Percentiles rank a stretch among this genome's conserved stretches.
Conservation (phyloP, 2,113 vertebrate genomes). For the Bucco capensis region DNA sequence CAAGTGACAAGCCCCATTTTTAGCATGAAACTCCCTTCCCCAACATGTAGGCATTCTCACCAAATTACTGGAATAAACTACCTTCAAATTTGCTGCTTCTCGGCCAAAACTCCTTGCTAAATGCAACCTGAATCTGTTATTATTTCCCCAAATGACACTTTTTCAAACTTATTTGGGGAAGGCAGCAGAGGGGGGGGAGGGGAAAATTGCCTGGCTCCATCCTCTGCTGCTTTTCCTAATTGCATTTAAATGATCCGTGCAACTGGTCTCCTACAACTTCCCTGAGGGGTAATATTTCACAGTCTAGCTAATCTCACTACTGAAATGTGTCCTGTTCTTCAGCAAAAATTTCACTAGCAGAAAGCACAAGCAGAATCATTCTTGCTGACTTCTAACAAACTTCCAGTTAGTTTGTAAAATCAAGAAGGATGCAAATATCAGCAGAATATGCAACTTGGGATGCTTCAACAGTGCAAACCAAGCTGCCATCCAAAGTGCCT, state of each 20-base stretch:
- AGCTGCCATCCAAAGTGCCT: neutral
- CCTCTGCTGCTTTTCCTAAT: constrained; percentile 61
- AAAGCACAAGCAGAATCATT: neutral
- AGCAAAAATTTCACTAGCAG: neutral
- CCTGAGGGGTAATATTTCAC: constrained; percentile 60
- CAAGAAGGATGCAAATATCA: neutral
- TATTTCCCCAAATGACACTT: constrained; percentile 23
- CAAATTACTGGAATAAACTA: neutral
- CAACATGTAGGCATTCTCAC: neutral
- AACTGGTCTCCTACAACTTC: constrained; percentile 45
- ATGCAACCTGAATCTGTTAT: constrained; percentile 10
- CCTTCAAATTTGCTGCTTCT: neutral
- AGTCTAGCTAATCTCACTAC: constrained; percentile 39
- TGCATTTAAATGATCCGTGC: constrained; percentile 63
- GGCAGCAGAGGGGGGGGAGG: neutral
- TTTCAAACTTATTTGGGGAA: neutral
- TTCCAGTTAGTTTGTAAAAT: neutral
- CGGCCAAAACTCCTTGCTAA: neutral
- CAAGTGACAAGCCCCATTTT: neutral
- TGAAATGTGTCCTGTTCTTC: constrained; percentile 23
- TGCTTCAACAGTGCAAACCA: neutral
- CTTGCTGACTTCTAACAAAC: neutral
- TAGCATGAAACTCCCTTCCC: neutral
- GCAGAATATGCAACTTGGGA: neutral
- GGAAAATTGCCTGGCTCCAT: constrained; percentile 52